Conservation (phyloP, 2,113 vertebrate species). For the Gambusia affinis region DNA sequence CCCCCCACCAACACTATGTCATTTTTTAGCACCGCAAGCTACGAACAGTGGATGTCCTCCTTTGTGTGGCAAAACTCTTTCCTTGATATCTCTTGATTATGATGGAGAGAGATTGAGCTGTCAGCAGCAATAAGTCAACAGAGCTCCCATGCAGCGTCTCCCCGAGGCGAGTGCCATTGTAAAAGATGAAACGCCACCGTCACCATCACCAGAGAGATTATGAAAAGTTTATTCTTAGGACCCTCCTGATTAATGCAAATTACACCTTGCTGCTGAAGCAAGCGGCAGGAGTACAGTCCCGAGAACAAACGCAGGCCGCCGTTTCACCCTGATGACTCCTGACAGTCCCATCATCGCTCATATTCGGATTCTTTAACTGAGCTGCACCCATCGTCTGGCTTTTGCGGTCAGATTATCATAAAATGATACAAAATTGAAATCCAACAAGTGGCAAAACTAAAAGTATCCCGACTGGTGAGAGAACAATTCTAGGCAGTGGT, state of each 20-base stretch:
- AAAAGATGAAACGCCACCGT: conserved; percentile 54
- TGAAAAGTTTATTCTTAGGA: conserved; percentile 72
- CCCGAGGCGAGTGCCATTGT: conserved; percentile 40
- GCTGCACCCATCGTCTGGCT: background rate
- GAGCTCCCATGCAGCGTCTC: conserved; percentile 39
- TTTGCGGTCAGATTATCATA: background rate
- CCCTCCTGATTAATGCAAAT: conserved; percentile 70
- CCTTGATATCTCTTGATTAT: conserved; percentile 51
- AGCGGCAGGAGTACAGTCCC: conserved; percentile 34
- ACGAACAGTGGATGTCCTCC: background rate
- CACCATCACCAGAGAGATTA: conserved; percentile 53
- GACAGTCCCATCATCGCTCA: conserved; percentile 1
- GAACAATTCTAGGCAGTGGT: background rate
- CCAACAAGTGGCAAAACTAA: background rate
- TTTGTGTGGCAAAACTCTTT: conserved; percentile 18
- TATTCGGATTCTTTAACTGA: background rate
- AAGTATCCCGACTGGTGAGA: too few relatives aligned
- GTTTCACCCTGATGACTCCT: conserved; percentile 15
- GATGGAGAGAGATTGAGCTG: conserved; percentile 62
- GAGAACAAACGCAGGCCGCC: conserved; percentile 1
- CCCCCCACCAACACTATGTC: background rate
- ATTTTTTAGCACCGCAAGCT: background rate
- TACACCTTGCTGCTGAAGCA: conserved; percentile 44
- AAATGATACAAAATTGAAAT: background rate
- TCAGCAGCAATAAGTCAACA: conserved; percentile 60